Evolutionary conservation across 2,113 vertebrate species (phyloP), one percentile per base, ranked within the genome.

Genomic region (Astatoreochromis straeleni): DNA sequence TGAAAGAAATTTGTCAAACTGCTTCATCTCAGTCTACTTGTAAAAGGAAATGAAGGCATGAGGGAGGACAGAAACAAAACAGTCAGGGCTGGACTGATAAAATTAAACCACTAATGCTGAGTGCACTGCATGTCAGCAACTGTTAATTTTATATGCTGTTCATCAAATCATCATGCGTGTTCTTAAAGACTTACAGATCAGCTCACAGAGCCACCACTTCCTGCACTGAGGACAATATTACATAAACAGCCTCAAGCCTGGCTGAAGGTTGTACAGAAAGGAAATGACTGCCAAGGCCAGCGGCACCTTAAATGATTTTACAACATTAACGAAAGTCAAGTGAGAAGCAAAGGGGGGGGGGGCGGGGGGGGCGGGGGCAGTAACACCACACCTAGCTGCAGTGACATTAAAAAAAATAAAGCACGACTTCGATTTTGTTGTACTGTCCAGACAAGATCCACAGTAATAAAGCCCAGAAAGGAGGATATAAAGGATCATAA

Each of bases 101-200:
- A 88, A 92, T 2, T 90, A 55, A 85, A 19, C 16, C 42, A 87
- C 82, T 53, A 83, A 83, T 42, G 10, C 87, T 84, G 88, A 87
- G 80, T 35, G 47, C 12, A 16, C 35, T n/a, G 26, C 31, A 19
- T 21, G 42, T 49, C 70, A 49, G 24, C 40, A 78, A 49, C 26
- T 26, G 78, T 84, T 81, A 65, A 79, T 82, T 85, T 85, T 38
- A 81, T 13, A 84, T 3, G 9, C 16, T 5, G 6, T 19, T 54
- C 58, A 82, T 49, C 53, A 75, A 85, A 85, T 87, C 40, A 47
- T 42, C 68, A 86, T n/a, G 53, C 60, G 10, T 80, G 45, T 55
- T 84, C 68, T 73, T 70, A 24, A 40, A 0, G 31, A 26, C 6
- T 12, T 12, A 19, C 21, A 29, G 26, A 65, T 82, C 53, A 80